Evolutionary conservation across 2,888 invertebrate species (phyloP).

Genomic region (Tetranychus truncatus): DNA sequence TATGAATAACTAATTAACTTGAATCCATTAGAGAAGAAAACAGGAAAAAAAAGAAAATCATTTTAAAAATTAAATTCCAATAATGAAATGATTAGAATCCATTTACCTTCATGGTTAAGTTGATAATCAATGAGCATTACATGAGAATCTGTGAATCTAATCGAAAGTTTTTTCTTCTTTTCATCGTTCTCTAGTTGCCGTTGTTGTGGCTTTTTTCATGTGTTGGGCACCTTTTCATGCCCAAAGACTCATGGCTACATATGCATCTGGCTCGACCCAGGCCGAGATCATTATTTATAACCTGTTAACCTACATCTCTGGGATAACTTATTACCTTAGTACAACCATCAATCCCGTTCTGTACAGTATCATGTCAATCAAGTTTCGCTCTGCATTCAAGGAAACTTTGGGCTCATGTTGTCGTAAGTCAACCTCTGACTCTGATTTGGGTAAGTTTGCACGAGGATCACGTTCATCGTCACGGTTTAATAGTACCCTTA

Average conservation of each 20-base stretch:
- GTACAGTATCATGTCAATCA: constrained; percentile 69
- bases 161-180: too few species aligned
- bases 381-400: constrained; percentile 80
- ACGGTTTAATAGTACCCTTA: constrained; percentile 7
- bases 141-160: too few species aligned
- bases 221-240: constrained; percentile 85
- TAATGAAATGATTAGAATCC: too few species aligned
- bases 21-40: too few species aligned
- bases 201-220: constrained; percentile 59
- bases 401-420: constrained; percentile 34
- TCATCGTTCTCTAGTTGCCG: constrained; percentile 33
- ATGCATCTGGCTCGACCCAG: constrained; percentile 25
- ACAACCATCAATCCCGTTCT: constrained; percentile 80
- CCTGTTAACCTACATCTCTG: constrained; percentile 59
- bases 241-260: constrained; percentile 54
- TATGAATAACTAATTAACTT: too few species aligned
- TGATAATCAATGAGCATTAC: too few species aligned
- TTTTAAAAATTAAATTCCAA: too few species aligned
- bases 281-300: constrained; percentile 40
- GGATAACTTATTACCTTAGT: constrained; percentile 73
- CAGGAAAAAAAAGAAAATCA: too few species aligned
- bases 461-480: constrained; percentile 2
- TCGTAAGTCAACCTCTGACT: background rate
- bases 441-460: constrained; percentile 8
- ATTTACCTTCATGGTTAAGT: too few species aligned